Evolutionary conservation across 1,140 invertebrate genomes (phyloP), one percentile per base, ranked within the genome.

Genomic region (Meloidogyne exigua): DNA sequence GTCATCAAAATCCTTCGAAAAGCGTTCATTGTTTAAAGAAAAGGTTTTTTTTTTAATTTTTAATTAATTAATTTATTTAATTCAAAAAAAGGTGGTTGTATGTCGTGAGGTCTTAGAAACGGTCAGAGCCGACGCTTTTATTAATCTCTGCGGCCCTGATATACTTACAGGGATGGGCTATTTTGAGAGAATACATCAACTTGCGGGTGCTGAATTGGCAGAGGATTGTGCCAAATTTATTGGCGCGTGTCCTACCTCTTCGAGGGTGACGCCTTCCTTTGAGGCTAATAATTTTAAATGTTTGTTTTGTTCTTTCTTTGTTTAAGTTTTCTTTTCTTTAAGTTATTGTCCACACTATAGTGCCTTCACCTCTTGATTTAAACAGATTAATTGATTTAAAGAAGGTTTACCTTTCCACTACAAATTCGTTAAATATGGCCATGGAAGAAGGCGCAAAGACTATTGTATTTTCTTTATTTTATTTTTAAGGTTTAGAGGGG

Each of bases 311-410:
- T 0, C 4, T 39, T 71, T 44, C 18, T 36, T 18, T 1, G 2
- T 74, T 3, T 21, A 57, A 23, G 7, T 1, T 15, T 28, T 32
- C 62, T 64, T 21, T 73, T 79, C 83, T 82, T 11, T n/a, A n/a
- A 81, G 80, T 80, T 32, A 81, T 81, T 39, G 80, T 83, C 63
- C 80, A 81, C 28, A 81, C 80, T 13, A 67, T 81, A 11, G 70
- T 81, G 49, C 80, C 80, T 23, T 23, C 57, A 57, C 44, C 62
- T n/a, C 28, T 80, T 1, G 66, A 80, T 18, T 36, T 72, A 13
- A 67, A 26, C 0, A n/a, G 78, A 26, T 18, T 67, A 21, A 80
- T 81, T 42, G 80, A 81, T 39, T 13, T 81, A 5, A 72, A 75
- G 36, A 66, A 76, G 21, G 78, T 81, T 18, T 81, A 81, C 21